Percentiles rank a stretch among this genome's conserved stretches.
phyloP scores from a whole-genome alignment of 2,113 vertebrate species.

The Phalacrocorax carbo region DNA sequence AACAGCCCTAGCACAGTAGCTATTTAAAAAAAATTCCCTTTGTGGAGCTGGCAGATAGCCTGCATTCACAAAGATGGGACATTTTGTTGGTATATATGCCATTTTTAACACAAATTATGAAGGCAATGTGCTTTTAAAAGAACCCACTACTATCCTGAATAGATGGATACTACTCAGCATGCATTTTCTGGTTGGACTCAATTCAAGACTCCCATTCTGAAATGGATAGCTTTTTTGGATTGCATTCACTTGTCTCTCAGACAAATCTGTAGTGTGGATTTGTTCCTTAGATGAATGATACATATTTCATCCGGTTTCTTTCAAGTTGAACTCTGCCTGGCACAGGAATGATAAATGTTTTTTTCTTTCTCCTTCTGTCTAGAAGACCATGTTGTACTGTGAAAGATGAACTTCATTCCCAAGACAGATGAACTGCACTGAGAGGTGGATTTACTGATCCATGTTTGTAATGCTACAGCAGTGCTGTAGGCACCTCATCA shows the following conservation, averaged over 20 bases:
- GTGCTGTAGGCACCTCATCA: neutral
- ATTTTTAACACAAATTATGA: neutral
- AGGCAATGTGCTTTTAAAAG: neutral
- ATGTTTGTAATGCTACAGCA: neutral
- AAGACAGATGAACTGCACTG: neutral
- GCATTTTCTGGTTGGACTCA: conserved; percentile 29
- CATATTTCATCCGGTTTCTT: conserved; percentile 24
- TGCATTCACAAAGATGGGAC: neutral
- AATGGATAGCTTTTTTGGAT: conserved; percentile 38
- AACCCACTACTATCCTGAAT: neutral
- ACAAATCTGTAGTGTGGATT: conserved; percentile 4
- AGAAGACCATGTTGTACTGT: neutral
- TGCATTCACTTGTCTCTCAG: conserved; percentile 23
- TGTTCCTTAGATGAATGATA: conserved; percentile 36
- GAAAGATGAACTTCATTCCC: conserved; percentile 33
- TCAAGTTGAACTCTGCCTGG: conserved; percentile 15
- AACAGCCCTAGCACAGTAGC: neutral
- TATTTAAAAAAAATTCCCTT: neutral
- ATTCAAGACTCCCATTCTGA: conserved; percentile 47
- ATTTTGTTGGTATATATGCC: neutral
- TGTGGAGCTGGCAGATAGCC: conserved; percentile 39
- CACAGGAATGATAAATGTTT: conserved; percentile 2
- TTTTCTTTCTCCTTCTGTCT: conserved; percentile 24
- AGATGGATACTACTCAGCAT: conserved; percentile 26
- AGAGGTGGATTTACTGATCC: neutral